phyloP scores from a whole-genome alignment of 1,140 invertebrate genomes.

The Gonioctena quinquepunctata region DNA sequence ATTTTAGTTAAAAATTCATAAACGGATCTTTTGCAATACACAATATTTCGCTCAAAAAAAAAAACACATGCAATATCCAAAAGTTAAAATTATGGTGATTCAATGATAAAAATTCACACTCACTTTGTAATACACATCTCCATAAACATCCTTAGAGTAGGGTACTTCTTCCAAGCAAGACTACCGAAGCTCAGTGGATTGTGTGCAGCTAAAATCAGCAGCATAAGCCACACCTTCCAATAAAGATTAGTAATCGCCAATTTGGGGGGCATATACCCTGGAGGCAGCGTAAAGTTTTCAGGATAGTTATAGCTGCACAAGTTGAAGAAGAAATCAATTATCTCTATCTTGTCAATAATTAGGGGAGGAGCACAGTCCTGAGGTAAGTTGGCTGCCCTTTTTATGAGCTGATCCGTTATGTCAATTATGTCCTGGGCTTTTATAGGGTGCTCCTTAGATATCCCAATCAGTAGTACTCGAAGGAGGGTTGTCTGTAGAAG shows the following conservation, averaged over 20 bases:
- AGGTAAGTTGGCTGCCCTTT: slow-evolving; percentile 78
- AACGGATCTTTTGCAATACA: too few relatives aligned
- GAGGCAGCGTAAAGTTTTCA: slow-evolving; percentile 86
- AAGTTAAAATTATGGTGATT: too few relatives aligned
- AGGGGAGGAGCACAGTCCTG: slow-evolving; percentile 68
- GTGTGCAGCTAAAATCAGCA: slow-evolving; percentile 88
- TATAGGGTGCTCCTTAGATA: slow-evolving; percentile 84
- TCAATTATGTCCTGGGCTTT: slow-evolving; percentile 82
- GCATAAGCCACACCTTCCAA: slow-evolving; percentile 93
- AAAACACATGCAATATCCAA: too few relatives aligned
- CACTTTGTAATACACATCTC: slow-evolving; percentile 97
- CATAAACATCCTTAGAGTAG: slow-evolving; percentile 89
- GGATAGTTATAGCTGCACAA: slow-evolving; percentile 90
- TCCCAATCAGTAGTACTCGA: slow-evolving; percentile 78
- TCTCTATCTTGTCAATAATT: slow-evolving; percentile 79
- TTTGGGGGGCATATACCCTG: slow-evolving; percentile 82
- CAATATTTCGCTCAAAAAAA: too few relatives aligned
- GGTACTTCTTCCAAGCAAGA: slow-evolving; percentile 87
- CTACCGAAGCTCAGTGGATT: slow-evolving; percentile 88
- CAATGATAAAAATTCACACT: slow-evolving; percentile 46
- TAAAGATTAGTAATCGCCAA: slow-evolving; percentile 89
- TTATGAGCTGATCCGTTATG: slow-evolving; percentile 81
- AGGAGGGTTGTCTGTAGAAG: slow-evolving; percentile 83
- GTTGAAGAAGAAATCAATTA: slow-evolving; percentile 89
- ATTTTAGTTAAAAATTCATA: too few relatives aligned